A percentile compares a stretch with the other conserved stretches of the same genome.
Conservation (phyloP, 2,888 invertebrate species). For the Eristalis pertinax region DNA sequence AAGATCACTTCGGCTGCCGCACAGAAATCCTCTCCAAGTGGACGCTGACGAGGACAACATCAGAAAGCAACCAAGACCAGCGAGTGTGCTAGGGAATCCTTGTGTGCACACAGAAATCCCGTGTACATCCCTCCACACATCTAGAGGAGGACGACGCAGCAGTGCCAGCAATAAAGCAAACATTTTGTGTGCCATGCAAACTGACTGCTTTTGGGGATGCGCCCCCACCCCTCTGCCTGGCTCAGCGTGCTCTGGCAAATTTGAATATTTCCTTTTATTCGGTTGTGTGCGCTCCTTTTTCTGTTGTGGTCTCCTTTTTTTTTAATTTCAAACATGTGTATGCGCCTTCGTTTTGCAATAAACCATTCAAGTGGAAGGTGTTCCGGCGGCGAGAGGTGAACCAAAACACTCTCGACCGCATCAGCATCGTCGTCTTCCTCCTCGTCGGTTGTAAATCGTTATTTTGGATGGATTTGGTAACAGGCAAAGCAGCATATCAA, state of each 20-base stretch:
- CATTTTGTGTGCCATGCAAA: conserved; percentile 55
- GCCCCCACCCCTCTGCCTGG: neutral
- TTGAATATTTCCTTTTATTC: conserved; percentile 53
- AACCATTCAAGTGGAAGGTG: conserved; percentile 59
- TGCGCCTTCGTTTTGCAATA: conserved; percentile 39
- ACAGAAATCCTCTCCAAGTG: neutral
- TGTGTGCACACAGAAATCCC: conserved; percentile 1
- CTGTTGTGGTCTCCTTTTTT: too few species aligned
- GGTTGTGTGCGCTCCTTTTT: neutral
- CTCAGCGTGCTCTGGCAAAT: conserved; percentile 27
- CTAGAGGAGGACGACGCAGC: conserved; percentile 6
- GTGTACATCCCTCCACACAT: conserved; percentile 30
- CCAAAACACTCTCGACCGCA: neutral
- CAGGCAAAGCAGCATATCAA: conserved; percentile 53
- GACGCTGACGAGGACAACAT: neutral
- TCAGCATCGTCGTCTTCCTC: neutral
- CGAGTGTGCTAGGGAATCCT: conserved; percentile 7
- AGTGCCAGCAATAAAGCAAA: conserved; percentile 45
- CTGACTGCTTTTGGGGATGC: conserved; percentile 26
- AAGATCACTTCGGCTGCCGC: conserved; percentile 25
- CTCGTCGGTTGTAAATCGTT: conserved; percentile 31
- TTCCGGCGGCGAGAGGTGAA: neutral
- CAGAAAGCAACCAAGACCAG: neutral
- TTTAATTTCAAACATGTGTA: conserved; percentile 54
- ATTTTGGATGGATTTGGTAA: conserved; percentile 48